A percentile compares a stretch with the other conserved stretches of the same genome.
phyloP scores from a whole-genome alignment of 2,888 invertebrate species.

The Buathra laborator region DNA sequence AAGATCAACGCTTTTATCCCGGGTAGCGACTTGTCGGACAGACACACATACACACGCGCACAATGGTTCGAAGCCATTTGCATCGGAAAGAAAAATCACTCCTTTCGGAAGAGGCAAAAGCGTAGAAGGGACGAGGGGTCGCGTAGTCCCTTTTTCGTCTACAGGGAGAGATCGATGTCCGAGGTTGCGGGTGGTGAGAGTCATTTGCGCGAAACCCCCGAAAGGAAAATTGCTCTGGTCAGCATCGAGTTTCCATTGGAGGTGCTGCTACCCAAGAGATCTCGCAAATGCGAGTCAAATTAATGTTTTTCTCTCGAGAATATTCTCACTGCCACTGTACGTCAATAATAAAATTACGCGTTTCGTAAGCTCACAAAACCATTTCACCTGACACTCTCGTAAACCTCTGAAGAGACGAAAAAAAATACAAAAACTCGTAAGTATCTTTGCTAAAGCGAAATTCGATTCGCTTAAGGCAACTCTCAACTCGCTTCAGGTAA shows the following conservation, averaged over 20 bases:
- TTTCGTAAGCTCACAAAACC: background rate
- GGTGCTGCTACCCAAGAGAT: slow-evolving; percentile 3
- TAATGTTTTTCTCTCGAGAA: slow-evolving; percentile 2
- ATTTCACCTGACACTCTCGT: slow-evolving; percentile 21
- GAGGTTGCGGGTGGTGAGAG: slow-evolving; percentile 36
- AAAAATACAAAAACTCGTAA: background rate
- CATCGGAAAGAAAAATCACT: slow-evolving; percentile 64
- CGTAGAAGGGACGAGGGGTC: background rate
- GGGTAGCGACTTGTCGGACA: slow-evolving; percentile 42
- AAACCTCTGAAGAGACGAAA: background rate
- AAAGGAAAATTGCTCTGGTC: slow-evolving; percentile 28
- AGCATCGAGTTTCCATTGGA: slow-evolving; percentile 18
- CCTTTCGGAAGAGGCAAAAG: slow-evolving; percentile 61
- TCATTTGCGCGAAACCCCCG: slow-evolving; percentile 45
- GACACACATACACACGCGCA: slow-evolving; percentile 3
- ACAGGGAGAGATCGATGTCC: slow-evolving; percentile 41
- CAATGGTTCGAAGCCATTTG: slow-evolving; percentile 65
- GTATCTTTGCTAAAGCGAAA: slow-evolving; percentile 10
- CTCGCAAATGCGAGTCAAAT: background rate
- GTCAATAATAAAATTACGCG: background rate
- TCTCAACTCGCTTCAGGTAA: slow-evolving; percentile 53
- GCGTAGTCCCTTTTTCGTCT: slow-evolving; percentile 31
- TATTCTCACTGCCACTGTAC: slow-evolving; percentile 15
- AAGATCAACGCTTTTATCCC: slow-evolving; percentile 68
- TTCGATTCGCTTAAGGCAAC: slow-evolving; percentile 34